Evolutionary conservation across 2,113 vertebrate species (phyloP).

Genomic region (Stigmatopora nigra): DNA sequence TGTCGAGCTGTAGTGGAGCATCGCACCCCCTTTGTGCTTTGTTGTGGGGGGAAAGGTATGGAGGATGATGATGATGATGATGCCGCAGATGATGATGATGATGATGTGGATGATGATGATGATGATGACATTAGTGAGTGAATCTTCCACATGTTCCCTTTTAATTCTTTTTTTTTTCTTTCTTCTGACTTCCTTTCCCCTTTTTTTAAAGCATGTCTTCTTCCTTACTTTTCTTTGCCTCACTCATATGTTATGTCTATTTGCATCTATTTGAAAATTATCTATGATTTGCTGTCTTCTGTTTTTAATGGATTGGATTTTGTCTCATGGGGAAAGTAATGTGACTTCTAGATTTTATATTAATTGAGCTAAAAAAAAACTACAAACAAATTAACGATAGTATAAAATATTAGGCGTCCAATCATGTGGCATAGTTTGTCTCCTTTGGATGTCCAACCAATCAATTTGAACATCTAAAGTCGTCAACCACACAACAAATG

Average conservation of each 20-base stretch:
- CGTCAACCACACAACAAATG: no score
- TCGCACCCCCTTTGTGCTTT: slow-evolving; percentile 91
- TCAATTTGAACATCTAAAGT: no score
- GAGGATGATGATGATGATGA: slow-evolving; percentile 84
- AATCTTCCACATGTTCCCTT: slow-evolving; percentile 74
- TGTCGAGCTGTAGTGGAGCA: slow-evolving; percentile 94
- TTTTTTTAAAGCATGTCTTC: slow-evolving; percentile 26
- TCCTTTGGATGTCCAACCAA: no score
- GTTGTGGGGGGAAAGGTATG: slow-evolving; percentile 95
- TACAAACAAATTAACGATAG: no score
- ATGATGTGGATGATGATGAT: slow-evolving; percentile 73
- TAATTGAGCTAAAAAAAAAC: not conserved
- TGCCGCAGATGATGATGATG: slow-evolving; percentile 78
- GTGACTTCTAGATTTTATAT: not conserved
- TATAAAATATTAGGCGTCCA: no score
- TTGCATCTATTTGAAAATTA: slow-evolving; percentile 10
- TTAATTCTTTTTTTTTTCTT: slow-evolving; percentile 48
- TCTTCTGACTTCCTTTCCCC: slow-evolving; percentile 12
- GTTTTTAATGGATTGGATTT: not conserved
- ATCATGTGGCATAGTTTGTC: no score
- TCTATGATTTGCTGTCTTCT: not conserved
- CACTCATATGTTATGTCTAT: slow-evolving; percentile 14
- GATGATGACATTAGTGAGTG: slow-evolving; percentile 92
- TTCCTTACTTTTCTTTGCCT: slow-evolving; percentile 19
- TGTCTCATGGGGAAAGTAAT: not conserved